Conservation (phyloP, 2,113 vertebrate genomes). For the Chionomys nivalis region DNA sequence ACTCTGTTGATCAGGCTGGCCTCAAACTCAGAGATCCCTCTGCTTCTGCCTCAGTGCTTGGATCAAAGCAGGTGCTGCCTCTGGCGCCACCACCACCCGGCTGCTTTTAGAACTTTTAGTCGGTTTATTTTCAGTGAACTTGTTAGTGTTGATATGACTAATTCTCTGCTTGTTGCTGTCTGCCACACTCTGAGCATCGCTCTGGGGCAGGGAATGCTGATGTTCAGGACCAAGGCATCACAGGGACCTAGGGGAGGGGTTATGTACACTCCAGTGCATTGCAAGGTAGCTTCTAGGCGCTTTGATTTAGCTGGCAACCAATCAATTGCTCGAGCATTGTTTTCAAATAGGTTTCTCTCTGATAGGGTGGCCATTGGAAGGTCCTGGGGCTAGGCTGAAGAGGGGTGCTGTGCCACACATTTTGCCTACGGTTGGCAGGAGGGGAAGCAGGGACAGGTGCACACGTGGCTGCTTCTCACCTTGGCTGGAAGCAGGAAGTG, state of each 20-base stretch:
- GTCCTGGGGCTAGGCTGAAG: too few species aligned
- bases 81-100: background rate
- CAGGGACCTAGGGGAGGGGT: background rate
- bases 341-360: background rate
- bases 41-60: background rate
- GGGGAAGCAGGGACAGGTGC: background rate
- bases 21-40: background rate
- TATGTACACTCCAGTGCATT: background rate
- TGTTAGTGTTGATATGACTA: background rate
- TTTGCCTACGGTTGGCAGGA: background rate
- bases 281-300: background rate
- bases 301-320: background rate
- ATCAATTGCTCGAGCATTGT: background rate
- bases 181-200: background rate
- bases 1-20: background rate
- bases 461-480: background rate
- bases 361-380: background rate
- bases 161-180: background rate
- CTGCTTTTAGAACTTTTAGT: background rate
- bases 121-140: background rate
- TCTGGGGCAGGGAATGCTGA: background rate
- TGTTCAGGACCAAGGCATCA: background rate
- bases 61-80: background rate
- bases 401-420: background rate
- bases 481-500: background rate